These are phyloP conservation scores for Poeciliopsis infans DNA, from an alignment of 2,797 vertebrate genomes.

Conservation along the genomic window DNA sequence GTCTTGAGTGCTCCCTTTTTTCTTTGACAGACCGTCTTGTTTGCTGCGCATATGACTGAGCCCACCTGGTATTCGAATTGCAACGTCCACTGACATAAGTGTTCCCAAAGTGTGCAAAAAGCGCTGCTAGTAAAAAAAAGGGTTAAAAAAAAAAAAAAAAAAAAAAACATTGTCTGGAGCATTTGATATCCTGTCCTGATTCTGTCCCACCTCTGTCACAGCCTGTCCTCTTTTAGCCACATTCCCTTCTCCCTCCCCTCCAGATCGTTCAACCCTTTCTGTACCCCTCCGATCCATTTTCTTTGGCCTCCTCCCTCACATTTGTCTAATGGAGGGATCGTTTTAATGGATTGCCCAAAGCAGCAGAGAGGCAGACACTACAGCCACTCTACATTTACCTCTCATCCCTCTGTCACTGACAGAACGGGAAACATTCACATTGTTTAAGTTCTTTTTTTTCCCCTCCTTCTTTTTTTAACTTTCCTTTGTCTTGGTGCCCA, in stretches of 20 bases:
- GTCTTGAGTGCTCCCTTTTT: constrained; percentile 11
- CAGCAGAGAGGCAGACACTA: constrained; percentile 58
- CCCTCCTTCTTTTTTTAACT: constrained; percentile 19
- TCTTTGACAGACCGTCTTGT: constrained; percentile 7
- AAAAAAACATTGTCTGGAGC: constrained; percentile 42
- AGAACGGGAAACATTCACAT: constrained; percentile 56
- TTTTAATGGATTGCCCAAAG: constrained; percentile 77
- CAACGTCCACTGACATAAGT: constrained; percentile 21
- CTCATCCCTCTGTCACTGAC: constrained; percentile 55
- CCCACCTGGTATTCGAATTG: constrained; percentile 21
- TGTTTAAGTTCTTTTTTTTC: constrained; percentile 7
- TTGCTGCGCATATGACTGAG: constrained; percentile 8
- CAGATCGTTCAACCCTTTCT: constrained; percentile 69
- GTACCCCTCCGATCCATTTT: constrained; percentile 65
- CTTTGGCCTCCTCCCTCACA: constrained; percentile 67
- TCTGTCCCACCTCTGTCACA: constrained; percentile 48
- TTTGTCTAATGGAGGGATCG: constrained; percentile 75
- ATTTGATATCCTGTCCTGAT: constrained; percentile 57
- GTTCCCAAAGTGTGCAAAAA: constrained; percentile 37
- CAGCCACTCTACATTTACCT: constrained; percentile 68
- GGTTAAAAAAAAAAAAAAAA: neutral
- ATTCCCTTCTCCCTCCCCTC: constrained; percentile 44
- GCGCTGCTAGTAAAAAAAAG: constrained; percentile 30
- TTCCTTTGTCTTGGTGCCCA: constrained; percentile 65
- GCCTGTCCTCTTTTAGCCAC: constrained; percentile 51